Base-by-base conservation (phyloP, 1,140 invertebrate species). In the Tetramorium simillimum region DNA sequence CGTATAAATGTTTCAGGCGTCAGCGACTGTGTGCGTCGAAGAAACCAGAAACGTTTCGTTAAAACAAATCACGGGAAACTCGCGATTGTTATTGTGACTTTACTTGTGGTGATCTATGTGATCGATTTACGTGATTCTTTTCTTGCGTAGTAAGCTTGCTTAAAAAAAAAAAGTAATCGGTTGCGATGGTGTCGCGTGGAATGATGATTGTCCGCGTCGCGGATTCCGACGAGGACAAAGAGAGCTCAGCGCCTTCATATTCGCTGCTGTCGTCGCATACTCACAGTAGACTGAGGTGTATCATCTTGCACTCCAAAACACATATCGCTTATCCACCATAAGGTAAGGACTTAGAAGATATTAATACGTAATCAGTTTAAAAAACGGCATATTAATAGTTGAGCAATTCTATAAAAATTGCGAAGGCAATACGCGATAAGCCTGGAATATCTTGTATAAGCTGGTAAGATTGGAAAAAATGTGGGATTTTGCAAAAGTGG, bases 261-360 rank as follows among this genome's bases (percentile, higher is more conserved):
- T 40, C 28, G 72, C 81, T 69, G 65, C 72, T 77, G 33, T 88
- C 53, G 86, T 89, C 88, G 86, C 75, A 88, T 86, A 88, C 73
- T 65, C 72, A 88, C 87, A 91, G 88, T 89, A 91, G 91, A 93
- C 90, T 91, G 91, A 93, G 88, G 86, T 92, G 92, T 89, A 91
- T 91, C 77, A 91, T 92, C 70, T 88, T 86, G 63, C 92, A 92
- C 86, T 91, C 82, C 72, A 89, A 93, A 92, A 89, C 90, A 93
- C 93, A 92, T 93, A 93, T 93, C 91, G 92, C 92, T 92, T 92
- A 93, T 91, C 92, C 90, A 91, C 91, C 93, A 91, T 92, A 93
- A 93, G 92, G 93, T 93, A 91, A 87, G 84, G 18, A 43, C 3
- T 5, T 43, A 18, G 3, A 58, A n/a, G 7, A 28, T 6, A 16